Conservation (phyloP, 2,888 invertebrate species). For the Gnatocerus cornutus region DNA sequence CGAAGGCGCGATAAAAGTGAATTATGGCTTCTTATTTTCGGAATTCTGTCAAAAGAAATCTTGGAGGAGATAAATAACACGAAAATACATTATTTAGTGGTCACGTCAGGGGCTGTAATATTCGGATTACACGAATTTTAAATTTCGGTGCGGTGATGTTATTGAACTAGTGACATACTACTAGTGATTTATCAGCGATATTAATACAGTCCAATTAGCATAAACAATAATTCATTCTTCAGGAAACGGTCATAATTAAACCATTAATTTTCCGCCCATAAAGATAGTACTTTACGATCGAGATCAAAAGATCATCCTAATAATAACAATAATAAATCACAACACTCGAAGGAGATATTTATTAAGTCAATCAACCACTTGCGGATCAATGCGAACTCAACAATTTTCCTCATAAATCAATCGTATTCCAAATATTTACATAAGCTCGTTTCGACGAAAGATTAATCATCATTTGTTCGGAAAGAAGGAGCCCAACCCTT, state of each 20-base stretch:
- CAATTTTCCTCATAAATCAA: slow-evolving; percentile 3
- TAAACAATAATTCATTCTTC: slow-evolving; percentile 31
- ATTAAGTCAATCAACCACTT: slow-evolving; percentile 31
- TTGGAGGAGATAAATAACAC: slow-evolving; percentile 22
- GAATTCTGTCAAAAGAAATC: slow-evolving; percentile 31
- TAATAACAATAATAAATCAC: slow-evolving; percentile 42
- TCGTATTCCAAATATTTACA: slow-evolving; percentile 22
- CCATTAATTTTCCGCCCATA: slow-evolving; percentile 38
- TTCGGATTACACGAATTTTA: not conserved
- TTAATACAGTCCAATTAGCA: slow-evolving; percentile 6
- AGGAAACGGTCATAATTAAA: slow-evolving; percentile 33
- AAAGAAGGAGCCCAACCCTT: slow-evolving; percentile 19
- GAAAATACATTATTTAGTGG: slow-evolving; percentile 16
- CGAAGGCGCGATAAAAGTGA: slow-evolving; percentile 20
- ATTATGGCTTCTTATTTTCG: slow-evolving; percentile 12
- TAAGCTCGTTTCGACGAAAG: not conserved
- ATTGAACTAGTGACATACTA: slow-evolving; percentile 10
- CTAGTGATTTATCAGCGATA: not conserved
- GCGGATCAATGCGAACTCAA: slow-evolving; percentile 5
- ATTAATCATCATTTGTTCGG: slow-evolving; percentile 20
- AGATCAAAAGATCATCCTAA: slow-evolving; percentile 41
- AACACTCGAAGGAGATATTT: slow-evolving; percentile 32
- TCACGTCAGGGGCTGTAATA: slow-evolving; percentile 22
- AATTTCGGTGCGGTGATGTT: not conserved
- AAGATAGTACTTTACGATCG: slow-evolving; percentile 36